These are phyloP conservation scores for Lycaon pictus DNA, from an alignment of 2,113 vertebrate genomes.

Conservation along the genomic window DNA sequence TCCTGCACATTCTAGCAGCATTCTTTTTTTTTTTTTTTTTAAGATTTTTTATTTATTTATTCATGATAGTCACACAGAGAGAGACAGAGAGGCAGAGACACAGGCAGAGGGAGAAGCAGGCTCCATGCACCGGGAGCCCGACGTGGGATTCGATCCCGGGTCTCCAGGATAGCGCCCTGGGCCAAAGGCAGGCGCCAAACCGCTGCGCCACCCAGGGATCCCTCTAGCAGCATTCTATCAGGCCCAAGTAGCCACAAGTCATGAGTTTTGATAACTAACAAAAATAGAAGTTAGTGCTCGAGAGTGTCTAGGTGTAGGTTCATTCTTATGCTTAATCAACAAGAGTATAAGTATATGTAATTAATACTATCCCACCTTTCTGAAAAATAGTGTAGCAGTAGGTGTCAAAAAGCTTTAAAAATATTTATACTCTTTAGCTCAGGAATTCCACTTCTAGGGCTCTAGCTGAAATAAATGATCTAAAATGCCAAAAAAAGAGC, in stretches of 20 bases:
- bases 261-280: not conserved
- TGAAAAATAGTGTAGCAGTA: constrained; percentile 18
- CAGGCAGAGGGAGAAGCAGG: too few relatives aligned
- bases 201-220: too few relatives aligned
- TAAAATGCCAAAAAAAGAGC: constrained; percentile 16
- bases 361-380: not conserved
- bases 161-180: too few relatives aligned
- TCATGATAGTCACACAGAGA: too few relatives aligned
- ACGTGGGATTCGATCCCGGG: too few relatives aligned
- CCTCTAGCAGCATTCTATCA: not conserved
- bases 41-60: too few relatives aligned
- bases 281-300: not conserved
- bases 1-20: not conserved
- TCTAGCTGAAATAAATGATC: not conserved
- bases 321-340: not conserved
- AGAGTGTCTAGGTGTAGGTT: not conserved
- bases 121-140: too few relatives aligned
- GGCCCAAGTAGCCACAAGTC: not conserved
- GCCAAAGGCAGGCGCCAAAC: too few relatives aligned
- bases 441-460: not conserved
- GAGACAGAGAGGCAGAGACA: too few relatives aligned
- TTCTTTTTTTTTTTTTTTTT: too few relatives aligned
- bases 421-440: not conserved
- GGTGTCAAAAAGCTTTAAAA: constrained; percentile 9
- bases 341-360: not conserved